These are phyloP conservation scores for Tigriopus californicus DNA, from an alignment of 2,888 invertebrate species.

Conservation along the genomic window DNA sequence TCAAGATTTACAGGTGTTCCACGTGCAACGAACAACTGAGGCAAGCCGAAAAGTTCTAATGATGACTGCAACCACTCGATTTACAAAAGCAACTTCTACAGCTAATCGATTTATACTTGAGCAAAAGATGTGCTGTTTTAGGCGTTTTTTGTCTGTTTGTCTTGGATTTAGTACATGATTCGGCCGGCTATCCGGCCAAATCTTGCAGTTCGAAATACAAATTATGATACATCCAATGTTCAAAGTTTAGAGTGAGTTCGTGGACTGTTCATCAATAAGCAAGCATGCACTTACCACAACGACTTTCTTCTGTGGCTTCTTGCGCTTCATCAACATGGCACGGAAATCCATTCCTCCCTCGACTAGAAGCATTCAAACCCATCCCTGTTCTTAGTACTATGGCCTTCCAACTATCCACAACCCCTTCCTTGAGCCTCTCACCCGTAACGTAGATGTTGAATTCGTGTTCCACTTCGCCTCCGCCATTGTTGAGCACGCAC, in stretches of 20 bases:
- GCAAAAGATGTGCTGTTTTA: too few relatives aligned
- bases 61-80: neutral
- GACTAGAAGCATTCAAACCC: slow-evolving; percentile 1
- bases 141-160: too few relatives aligned
- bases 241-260: too few relatives aligned
- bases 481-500: slow-evolving; percentile 12
- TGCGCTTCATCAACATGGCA: slow-evolving; percentile 14
- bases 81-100: neutral
- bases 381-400: too few relatives aligned
- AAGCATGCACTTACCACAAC: slow-evolving; percentile 16
- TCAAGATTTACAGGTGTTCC: too few relatives aligned
- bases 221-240: neutral
- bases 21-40: too few relatives aligned
- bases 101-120: neutral
- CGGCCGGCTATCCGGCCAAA: too few relatives aligned
- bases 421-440: neutral
- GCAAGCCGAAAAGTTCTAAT: neutral
- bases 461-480: slow-evolving; percentile 13
- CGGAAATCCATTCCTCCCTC: slow-evolving; percentile 16
- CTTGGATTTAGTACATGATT: too few relatives aligned
- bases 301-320: slow-evolving; percentile 15
- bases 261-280: too few relatives aligned
- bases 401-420: too few relatives aligned
- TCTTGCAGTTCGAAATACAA: neutral
- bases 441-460: slow-evolving; percentile 15